phyloP scores from a whole-genome alignment of 2,888 invertebrate species.

The Pachycephus smyrnensis region DNA sequence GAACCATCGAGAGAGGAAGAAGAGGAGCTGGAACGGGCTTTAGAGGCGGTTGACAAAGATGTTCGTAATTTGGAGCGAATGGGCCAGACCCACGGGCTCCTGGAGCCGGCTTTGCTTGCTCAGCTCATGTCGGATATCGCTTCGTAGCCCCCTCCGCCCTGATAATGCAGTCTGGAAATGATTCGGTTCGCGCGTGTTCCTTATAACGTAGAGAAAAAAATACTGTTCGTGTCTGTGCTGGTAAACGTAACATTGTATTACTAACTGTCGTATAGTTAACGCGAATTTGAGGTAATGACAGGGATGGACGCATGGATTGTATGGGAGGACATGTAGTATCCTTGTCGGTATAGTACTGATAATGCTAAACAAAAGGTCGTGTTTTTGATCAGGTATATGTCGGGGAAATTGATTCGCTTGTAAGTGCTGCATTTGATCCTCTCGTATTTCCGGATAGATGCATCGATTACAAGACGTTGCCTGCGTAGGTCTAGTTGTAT shows the following conservation, averaged over 20 bases:
- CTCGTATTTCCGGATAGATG: slow-evolving; percentile 28
- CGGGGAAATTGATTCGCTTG: slow-evolving; percentile 26
- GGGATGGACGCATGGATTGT: not conserved
- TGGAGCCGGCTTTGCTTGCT: slow-evolving; percentile 71
- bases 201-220: slow-evolving; percentile 20
- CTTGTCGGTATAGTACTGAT: slow-evolving; percentile 35
- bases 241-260: slow-evolving; percentile 47
- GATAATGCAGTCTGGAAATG: slow-evolving; percentile 31
- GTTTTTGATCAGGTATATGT: slow-evolving; percentile 30
- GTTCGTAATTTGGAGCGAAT: slow-evolving; percentile 78
- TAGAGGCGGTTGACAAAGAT: slow-evolving; percentile 82
- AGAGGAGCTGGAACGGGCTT: slow-evolving; percentile 87
- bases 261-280: slow-evolving; percentile 38
- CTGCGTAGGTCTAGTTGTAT: slow-evolving; percentile 4
- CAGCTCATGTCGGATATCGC: slow-evolving; percentile 66
- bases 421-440: slow-evolving; percentile 36
- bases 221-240: slow-evolving; percentile 56
- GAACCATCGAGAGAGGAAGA: slow-evolving; percentile 84
- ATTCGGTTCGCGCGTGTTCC: slow-evolving; percentile 25
- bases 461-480: slow-evolving; percentile 20
- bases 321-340: slow-evolving; percentile 1
- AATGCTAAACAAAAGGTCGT: slow-evolving; percentile 33
- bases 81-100: slow-evolving; percentile 72
- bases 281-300: slow-evolving; percentile 1
- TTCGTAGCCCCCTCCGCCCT: slow-evolving; percentile 61